Base-by-base conservation (phyloP, 2,797 vertebrate species). In the Limnodromus scolopaceus region DNA sequence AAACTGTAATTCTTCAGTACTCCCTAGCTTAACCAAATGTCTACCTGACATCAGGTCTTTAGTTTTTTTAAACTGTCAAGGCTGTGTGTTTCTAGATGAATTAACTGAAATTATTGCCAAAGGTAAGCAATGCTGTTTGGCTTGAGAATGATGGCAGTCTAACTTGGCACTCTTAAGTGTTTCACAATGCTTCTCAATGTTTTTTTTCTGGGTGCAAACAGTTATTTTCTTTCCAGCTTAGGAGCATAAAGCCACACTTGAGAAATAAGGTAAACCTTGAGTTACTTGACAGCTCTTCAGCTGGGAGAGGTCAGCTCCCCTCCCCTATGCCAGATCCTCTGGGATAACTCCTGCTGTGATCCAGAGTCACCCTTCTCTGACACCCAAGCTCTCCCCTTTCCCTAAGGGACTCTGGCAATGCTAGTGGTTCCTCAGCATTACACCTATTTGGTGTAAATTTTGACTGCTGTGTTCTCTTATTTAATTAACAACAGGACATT, bases 181-280 rank as follows among this genome's bases (percentile, higher is more conserved):
- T 92, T 57, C 83, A 72, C 81, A 84, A 69, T 57, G 43, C 76
- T 61, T 76, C 84, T 92, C 90, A 54, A 53, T 78, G 79, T 74
- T 94, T 94, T 43, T 41, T 90, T 80, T 88, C 87, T 81, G 69
- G 78, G 51, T 49, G 75, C 94, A 96, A 94, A 84, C 68, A 72
- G 28, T 79, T 86, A 69, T 84, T 89, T 90, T 88, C 63, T 92
- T 96, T 97, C 87, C 71, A 89, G 89, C 34, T 87, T 83, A 97
- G 78, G 89, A 77, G 65, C 58, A 68, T 79, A 96, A 96, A 97
- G 88, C 91, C 32, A 45, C 76, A 92, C 45, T 69, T 83, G 36
- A 87, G 86, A 74, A 66, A 70, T 65, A 71, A 81, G 20, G 76
- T 54, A 95, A 95, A 78, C 69, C 18, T 24, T 46, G 58, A 92